Base-by-base conservation (phyloP, 2,113 vertebrate species). In the Corynorhinus townsendii region DNA sequence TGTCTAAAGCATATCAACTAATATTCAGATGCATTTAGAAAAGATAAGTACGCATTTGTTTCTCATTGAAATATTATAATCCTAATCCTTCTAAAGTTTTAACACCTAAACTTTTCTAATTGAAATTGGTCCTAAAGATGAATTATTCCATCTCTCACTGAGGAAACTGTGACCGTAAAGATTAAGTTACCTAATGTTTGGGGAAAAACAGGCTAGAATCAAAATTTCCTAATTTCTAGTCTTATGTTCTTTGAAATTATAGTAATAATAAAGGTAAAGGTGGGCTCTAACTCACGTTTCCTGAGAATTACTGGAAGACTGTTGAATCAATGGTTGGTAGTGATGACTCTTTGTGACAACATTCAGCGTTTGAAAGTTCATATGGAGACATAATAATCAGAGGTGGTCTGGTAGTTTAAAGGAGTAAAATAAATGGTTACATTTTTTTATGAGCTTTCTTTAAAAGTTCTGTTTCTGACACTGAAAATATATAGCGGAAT, bases 371-470 rank as follows among this genome's bases (percentile, higher is more conserved):
- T 94, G 80, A 83, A 92, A 71, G 64, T 69, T 93, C 69, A 79
- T 33, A 69, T 38, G 33, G 38, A 92, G 75, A 19, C 47, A 52
- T 87, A 68, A 73, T 66, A 90, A 56, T 82, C 16, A 49, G 22
- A 94, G 12, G 28, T 82, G 38, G 35, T 49, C 43, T 83, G 59
- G 45, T 40, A 52, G 40, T 82, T 86, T 77, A 84, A 83, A 86
- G n/a, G 12, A 80, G 11, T 87, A 90, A 38, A 82, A 86, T 69
- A 82, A 73, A 59, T 59, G 19, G 19, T 91, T 30, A 91, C 35
- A 43, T 83, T 94, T 90, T 90, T 90, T 91, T 72, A 91, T 84
- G 72, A 84, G 69, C 82, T 69, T 56, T 92, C 64, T 85, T 76
- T 52, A 81, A 64, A 86, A 90, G 10, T 94, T 85, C 24, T 88